These are phyloP conservation scores for Pangasius djambal DNA, from an alignment of 2,797 vertebrate genomes.

Conservation along the genomic window DNA sequence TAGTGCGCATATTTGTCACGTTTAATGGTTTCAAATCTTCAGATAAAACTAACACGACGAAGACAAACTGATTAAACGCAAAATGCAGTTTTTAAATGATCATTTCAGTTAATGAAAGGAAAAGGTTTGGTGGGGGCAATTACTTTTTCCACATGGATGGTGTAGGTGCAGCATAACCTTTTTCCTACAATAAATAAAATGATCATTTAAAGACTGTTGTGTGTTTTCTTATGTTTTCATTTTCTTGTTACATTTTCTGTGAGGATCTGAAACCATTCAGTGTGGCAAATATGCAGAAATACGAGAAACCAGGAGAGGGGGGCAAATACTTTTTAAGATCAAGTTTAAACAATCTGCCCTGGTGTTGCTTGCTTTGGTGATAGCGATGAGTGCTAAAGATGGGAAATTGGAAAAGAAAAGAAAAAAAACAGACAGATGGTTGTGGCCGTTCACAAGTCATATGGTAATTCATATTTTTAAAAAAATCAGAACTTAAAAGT, in stretches of 20 bases:
- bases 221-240: neutral
- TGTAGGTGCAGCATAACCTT: neutral
- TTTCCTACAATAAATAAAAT: neutral
- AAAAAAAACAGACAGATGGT: neutral
- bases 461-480: neutral
- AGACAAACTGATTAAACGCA: too few relatives aligned
- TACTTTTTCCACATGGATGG: neutral
- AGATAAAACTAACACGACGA: neutral
- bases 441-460: neutral
- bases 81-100: too few relatives aligned
- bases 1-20: neutral
- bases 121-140: too few relatives aligned
- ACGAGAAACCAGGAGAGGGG: neutral
- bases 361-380: neutral
- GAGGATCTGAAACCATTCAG: neutral
- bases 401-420: neutral
- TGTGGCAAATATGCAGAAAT: neutral
- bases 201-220: too few relatives aligned
- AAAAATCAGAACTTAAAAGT: neutral
- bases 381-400: neutral
- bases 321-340: neutral
- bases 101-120: too few relatives aligned
- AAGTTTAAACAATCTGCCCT: neutral
- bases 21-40: neutral
- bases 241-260: neutral